phyloP scores from a whole-genome alignment of 2,888 invertebrate genomes.

The Celastrina argiolus region DNA sequence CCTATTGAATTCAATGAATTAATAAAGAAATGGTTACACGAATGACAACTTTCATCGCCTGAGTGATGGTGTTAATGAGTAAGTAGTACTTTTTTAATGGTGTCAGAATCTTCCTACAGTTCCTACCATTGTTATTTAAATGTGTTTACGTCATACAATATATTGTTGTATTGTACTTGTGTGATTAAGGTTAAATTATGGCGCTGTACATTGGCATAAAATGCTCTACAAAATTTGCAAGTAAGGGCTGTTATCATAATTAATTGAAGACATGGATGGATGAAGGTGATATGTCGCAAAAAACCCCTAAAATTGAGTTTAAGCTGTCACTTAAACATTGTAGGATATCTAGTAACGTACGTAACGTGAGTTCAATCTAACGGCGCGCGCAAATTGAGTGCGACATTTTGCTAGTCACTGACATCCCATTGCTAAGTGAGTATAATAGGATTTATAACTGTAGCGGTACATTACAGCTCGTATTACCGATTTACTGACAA shows the following conservation, averaged over 20 bases:
- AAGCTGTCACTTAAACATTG: no score
- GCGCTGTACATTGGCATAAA: no score
- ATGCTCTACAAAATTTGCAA: no score
- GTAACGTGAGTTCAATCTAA: no score
- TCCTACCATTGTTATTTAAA: constrained; percentile 6
- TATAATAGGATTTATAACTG: background rate
- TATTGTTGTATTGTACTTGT: constrained; percentile 20
- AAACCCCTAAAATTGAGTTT: no score
- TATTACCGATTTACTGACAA: background rate
- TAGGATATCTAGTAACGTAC: no score
- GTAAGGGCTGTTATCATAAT: no score
- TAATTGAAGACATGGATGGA: no score
- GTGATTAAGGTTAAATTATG: background rate
- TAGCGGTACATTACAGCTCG: background rate
- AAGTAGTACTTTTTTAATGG: background rate
- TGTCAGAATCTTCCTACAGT: background rate
- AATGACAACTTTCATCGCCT: constrained; percentile 1
- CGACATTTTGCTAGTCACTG: constrained; percentile 1
- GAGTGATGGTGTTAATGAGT: no score
- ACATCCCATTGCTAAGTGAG: background rate
- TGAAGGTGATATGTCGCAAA: no score
- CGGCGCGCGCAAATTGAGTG: constrained; percentile 3
- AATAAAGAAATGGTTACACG: constrained; percentile 16
- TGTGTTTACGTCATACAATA: background rate
- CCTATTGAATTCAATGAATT: background rate